These are phyloP conservation scores for Epinephelus awoara DNA, from an alignment of 2,797 vertebrate genomes.

Conservation along the genomic window DNA sequence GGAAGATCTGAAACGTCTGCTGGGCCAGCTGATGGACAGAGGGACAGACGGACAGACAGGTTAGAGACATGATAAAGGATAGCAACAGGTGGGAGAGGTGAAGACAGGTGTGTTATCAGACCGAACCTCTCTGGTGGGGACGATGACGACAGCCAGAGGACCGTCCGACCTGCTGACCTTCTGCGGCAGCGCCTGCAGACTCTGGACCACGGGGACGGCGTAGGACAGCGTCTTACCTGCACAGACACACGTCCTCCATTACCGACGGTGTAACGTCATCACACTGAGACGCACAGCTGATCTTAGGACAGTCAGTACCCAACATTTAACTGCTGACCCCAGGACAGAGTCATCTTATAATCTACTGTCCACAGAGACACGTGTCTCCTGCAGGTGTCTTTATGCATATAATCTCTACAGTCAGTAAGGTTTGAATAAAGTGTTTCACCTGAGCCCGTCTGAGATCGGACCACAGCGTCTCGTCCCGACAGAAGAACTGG, in stretches of 20 bases:
- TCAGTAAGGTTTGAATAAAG: too few species aligned
- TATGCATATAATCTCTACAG: too few species aligned
- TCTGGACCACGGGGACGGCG: constrained; percentile 92
- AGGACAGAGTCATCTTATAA: too few species aligned
- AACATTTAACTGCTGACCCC: too few species aligned
- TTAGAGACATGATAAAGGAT: background rate
- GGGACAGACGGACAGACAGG: background rate
- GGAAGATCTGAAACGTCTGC: constrained; percentile 93
- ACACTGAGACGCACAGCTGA: too few species aligned
- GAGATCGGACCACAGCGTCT: constrained; percentile 93
- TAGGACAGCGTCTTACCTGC: constrained; percentile 97
- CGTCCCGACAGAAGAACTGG: constrained; percentile 90
- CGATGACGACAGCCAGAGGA: constrained; percentile 92
- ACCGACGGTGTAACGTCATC: background rate
- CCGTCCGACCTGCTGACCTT: constrained; percentile 94
- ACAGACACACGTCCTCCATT: background rate
- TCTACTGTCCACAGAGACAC: too few species aligned
- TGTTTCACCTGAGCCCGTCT: constrained; percentile 94
- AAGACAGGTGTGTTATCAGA: constrained; percentile 43
- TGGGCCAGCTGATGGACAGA: constrained; percentile 88
- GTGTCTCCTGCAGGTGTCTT: too few species aligned
- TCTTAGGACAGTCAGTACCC: too few species aligned
- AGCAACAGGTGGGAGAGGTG: background rate
- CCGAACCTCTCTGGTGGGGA: constrained; percentile 89
- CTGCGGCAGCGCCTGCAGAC: constrained; percentile 88